Base-by-base conservation (phyloP, 2,113 vertebrate genomes). In the Gallinago media region DNA sequence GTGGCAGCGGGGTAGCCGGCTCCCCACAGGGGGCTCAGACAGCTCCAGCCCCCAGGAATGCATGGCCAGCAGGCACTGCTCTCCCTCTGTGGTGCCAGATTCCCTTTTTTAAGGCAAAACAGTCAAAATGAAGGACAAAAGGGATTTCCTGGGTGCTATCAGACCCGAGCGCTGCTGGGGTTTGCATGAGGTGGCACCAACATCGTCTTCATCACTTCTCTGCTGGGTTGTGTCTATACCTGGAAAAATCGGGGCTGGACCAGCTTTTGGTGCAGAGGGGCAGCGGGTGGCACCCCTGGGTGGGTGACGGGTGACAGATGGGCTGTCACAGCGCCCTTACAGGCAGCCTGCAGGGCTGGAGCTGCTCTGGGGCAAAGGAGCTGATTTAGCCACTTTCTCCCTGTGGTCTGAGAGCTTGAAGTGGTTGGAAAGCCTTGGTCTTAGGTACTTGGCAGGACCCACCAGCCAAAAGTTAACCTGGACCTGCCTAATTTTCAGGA, bases 1-100 rank as follows among this genome's bases (percentile, higher is more conserved):
- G 0, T 1, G 3, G 47, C 42, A 31, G 11, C 0, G 2, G 31
- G 25, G 12, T 11, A 19, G 26, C 1, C 0, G 0, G n/a, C 25
- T 46, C 15, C 15, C 7, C 11, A 5, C 0, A 0, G 75, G 42
- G 49, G 44, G 7, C 27, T 79, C 0, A 1, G 56, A 42, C 38
- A 18, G 25, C 68, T 77, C 58, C 1, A 2, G 7, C 31, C 34
- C 56, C 36, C 0, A 0, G 49, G 49, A 75, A 5, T 0, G 1
- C 0, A 0, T 29, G 47, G n/a, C 27, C 2, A 3, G 23, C 11
- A 10, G 32, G 23, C 8, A 27, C 23, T 17, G 32, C 66, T 58
- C n/a, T 36, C 71, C 25, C 31, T 19, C 8, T 9, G 1, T 1
- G 12, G 9, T 14, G 9, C 25, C 50, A 42, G 17, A 2, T 38